Base-by-base conservation (phyloP, 2,113 vertebrate species). In the Pogonocichla stellata region DNA sequence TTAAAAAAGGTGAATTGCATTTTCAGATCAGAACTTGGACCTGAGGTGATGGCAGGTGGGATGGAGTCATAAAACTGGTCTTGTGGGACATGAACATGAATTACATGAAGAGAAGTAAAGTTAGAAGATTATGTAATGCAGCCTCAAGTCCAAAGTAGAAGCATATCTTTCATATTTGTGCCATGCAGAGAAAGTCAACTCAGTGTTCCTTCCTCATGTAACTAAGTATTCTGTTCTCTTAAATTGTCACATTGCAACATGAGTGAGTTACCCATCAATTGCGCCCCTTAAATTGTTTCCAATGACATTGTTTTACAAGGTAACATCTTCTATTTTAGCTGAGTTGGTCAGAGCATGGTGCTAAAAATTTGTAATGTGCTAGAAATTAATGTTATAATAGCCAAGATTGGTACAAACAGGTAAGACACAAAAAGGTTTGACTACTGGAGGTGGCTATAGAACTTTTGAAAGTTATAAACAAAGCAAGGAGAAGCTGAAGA, bases 331-430 rank as follows among this genome's bases (percentile, higher is more conserved):
- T 23, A 25, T 57, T 75, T 74, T 42, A 50, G 29, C 31, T 42
- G 24, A 34, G 34, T 2, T 48, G 34, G 60, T 40, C 29, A 48
- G 34, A 74, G 42, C 12, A 34, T 7, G 16, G 24, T 42, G 12
- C 24, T 48, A 56, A 29, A 65, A 56, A 29, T 53, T 53, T 29
- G 24, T 19, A 7, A 29, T 19, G 28, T 53, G 24, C 14, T 24
- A 34, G 23, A 14, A 69, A 64, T 77, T 2, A 72, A 48, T 51
- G 33, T 29, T 19, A 2, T 38, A 65, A 28, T 9, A 45, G 25
- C 12, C 0, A 0, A 78, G 23, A 51, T 0, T 22, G 19, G 10
- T 53, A 53, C 10, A 38, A 51, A 73, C 28, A 88, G n/a, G 13
- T 11, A 50, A 58, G 9, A 60, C 3, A 19, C 9, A n/a, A n/a